Percentiles rank a stretch among this genome's conserved stretches.
Conservation (phyloP, 2,113 vertebrate genomes). For the Oenanthe melanoleuca region DNA sequence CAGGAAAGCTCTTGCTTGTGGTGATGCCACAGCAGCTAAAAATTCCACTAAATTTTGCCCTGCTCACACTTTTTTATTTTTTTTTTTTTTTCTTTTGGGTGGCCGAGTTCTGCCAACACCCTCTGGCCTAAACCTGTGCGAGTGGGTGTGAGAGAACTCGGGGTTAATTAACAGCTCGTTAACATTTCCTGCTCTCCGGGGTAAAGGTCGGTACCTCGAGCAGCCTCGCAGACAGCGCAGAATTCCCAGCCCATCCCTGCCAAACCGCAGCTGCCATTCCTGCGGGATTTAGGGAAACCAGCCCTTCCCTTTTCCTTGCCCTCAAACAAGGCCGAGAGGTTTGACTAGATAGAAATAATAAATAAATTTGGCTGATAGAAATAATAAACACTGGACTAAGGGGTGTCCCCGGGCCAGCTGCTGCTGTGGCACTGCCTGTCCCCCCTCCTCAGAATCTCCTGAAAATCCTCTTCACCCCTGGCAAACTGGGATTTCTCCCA, state of each 20-base stretch:
- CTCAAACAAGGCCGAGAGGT: constrained; percentile 57
- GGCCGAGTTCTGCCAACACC: not conserved
- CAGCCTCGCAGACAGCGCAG: not conserved
- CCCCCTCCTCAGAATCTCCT: not conserved
- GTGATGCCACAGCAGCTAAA: not conserved
- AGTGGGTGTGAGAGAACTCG: not conserved
- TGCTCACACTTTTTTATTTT: rapidly evolving
- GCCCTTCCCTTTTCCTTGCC: constrained; percentile 45
- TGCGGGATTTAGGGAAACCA: not conserved
- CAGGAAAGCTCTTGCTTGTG: not conserved
- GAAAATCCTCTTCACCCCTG: not conserved
- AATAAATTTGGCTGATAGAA: constrained; percentile 35
- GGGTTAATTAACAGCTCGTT: not conserved
- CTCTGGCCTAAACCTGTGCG: rapidly evolving
- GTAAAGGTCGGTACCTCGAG: not conserved
- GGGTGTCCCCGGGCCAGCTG: not conserved
- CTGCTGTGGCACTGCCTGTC: constrained; percentile 34
- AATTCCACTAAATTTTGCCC: not conserved
- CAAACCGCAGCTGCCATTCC: constrained; percentile 23
- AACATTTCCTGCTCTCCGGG: not conserved
- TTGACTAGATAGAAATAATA: not conserved
- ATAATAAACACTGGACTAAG: constrained; percentile 69
- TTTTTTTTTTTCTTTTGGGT: not conserved
- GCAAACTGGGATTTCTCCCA: not conserved
- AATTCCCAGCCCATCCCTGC: not conserved